phyloP scores from a whole-genome alignment of 2,113 vertebrate species.

The Plectropomus leopardus region DNA sequence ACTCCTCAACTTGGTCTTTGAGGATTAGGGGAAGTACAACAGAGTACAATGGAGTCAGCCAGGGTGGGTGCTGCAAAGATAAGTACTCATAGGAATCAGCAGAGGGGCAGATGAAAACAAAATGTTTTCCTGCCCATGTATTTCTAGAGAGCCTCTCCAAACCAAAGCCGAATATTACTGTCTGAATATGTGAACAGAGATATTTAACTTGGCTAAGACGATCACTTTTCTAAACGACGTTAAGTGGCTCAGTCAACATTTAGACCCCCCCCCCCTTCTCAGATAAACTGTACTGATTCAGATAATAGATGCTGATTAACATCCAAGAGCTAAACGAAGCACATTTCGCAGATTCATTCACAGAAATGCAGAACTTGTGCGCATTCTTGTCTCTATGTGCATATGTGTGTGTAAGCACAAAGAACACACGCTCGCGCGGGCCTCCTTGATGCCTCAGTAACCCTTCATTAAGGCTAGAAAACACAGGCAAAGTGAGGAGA shows the following conservation, averaged over 20 bases:
- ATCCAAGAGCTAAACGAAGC: constrained; percentile 75
- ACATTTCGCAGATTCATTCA: constrained; percentile 78
- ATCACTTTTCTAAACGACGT: constrained; percentile 77
- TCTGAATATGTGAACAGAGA: constrained; percentile 76
- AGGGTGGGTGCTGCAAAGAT: constrained; percentile 62
- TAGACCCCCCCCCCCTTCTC: constrained; percentile 69
- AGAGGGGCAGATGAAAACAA: constrained; percentile 67
- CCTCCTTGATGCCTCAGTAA: constrained; percentile 74
- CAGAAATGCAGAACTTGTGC: constrained; percentile 68
- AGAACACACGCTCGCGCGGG: constrained; percentile 32
- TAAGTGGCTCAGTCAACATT: constrained; percentile 80
- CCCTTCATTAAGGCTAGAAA: constrained; percentile 81
- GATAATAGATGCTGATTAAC: constrained; percentile 80
- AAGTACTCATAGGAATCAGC: constrained; percentile 61
- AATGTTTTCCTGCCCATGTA: constrained; percentile 68
- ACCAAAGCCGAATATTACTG: constrained; percentile 67
- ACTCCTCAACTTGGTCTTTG: constrained; percentile 68
- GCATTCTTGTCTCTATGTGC: constrained; percentile 35
- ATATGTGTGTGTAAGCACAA: constrained; percentile 30
- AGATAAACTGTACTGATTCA: constrained; percentile 72
- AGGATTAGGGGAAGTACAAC: constrained; percentile 71
- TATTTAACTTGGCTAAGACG: constrained; percentile 81
- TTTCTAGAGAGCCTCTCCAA: constrained; percentile 59
- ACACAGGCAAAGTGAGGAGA: constrained; percentile 75
- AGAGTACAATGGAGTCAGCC: constrained; percentile 62